Conservation (phyloP, 2,113 vertebrate species). For the Myxocyprinus asiaticus region DNA sequence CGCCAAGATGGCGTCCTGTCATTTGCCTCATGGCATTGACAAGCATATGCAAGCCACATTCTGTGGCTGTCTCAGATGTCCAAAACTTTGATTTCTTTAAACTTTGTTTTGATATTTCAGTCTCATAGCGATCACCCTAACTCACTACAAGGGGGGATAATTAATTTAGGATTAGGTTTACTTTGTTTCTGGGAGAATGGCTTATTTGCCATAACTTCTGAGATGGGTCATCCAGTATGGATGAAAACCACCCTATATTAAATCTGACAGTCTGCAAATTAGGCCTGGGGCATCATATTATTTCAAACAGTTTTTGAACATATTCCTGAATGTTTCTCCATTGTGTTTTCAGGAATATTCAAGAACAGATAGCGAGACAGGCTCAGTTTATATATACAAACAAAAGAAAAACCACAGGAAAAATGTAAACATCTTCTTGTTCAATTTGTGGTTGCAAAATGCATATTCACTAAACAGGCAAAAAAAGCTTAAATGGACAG, state of each 20-base stretch:
- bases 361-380: no score
- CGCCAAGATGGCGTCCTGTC: no score
- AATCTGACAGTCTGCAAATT: neutral
- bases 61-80: neutral
- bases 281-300: neutral
- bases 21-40: neutral
- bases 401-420: neutral
- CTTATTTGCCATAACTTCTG: neutral
- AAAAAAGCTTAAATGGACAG: no score
- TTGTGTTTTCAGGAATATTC: neutral
- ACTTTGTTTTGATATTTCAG: neutral
- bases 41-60: neutral
- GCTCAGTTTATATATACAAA: neutral
- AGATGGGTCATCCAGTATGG: neutral
- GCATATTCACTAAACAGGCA: neutral
- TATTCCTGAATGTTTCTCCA: neutral
- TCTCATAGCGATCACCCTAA: neutral
- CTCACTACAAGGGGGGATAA: neutral
- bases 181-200: slow-evolving; percentile 1
- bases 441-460: neutral
- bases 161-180: neutral
- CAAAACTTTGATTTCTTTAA: neutral
- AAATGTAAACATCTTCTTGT: neutral
- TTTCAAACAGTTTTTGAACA: neutral
- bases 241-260: slow-evolving; percentile 8